A percentile compares a stretch with the other conserved stretches of the same genome.
Evolutionary conservation across 2,797 vertebrate species (phyloP).

Genomic region (Bothrops alternatus): DNA sequence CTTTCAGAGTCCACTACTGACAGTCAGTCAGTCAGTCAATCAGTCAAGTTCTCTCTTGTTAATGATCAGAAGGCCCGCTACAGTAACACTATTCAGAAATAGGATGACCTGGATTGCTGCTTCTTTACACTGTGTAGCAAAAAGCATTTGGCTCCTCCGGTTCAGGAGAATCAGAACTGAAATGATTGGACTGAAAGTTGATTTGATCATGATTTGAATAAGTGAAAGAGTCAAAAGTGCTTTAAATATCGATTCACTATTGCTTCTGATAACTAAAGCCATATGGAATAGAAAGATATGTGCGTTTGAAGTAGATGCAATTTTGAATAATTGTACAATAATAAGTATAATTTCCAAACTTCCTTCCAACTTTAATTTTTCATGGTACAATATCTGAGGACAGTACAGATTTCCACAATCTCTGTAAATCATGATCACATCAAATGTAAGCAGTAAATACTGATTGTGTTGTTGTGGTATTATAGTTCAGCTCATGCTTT

Average conservation of each 20-base stretch:
- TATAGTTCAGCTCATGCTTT: not conserved
- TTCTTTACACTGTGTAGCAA: not conserved
- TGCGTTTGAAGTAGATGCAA: too few species aligned
- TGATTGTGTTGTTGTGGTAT: not conserved
- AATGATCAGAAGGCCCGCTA: not conserved
- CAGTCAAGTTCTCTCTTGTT: not conserved
- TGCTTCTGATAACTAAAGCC: not conserved
- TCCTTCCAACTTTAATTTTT: not conserved
- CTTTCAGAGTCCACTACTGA: not conserved
- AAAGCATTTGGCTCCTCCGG: not conserved
- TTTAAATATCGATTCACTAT: not conserved
- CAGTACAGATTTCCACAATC: not conserved
- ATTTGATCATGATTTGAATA: not conserved
- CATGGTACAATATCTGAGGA: not conserved
- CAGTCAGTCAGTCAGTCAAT: not conserved
- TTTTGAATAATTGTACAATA: not conserved
- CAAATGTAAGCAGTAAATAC: not conserved
- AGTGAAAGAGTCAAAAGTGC: not conserved
- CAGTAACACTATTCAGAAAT: not conserved
- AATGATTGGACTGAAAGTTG: not conserved
- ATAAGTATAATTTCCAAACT: not conserved
- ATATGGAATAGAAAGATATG: not conserved
- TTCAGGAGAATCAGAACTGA: not conserved
- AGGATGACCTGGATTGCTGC: not conserved
- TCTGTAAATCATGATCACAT: not conserved